phyloP scores from a whole-genome alignment of 2,113 vertebrate genomes.

The Brachirus orientalis region DNA sequence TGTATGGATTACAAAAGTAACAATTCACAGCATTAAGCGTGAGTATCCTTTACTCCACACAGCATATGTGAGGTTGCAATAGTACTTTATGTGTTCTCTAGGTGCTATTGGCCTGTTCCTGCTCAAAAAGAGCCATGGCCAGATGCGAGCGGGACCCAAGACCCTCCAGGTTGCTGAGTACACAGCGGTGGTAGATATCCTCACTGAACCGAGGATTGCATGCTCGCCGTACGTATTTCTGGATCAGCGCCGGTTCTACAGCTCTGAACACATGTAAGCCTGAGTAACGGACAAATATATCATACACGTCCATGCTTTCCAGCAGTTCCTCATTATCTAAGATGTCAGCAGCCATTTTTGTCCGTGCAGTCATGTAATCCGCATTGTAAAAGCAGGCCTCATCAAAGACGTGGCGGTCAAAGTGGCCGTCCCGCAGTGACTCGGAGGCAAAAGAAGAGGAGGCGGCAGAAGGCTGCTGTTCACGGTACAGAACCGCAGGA shows the following conservation, averaged over 20 bases:
- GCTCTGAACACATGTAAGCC: constrained; percentile 94
- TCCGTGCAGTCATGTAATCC: constrained; percentile 93
- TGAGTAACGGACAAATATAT: constrained; percentile 94
- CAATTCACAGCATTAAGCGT: constrained; percentile 24
- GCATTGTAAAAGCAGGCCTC: constrained; percentile 98
- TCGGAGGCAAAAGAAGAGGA: constrained; percentile 81
- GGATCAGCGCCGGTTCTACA: constrained; percentile 93
- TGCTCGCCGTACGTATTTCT: constrained; percentile 87
- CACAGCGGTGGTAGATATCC: constrained; percentile 94
- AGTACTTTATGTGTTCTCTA: constrained; percentile 54
- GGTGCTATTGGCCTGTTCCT: constrained; percentile 97
- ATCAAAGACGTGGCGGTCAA: constrained; percentile 90
- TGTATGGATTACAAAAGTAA: constrained; percentile 12
- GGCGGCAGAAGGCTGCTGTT: constrained; percentile 82
- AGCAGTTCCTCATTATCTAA: constrained; percentile 92
- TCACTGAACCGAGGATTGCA: constrained; percentile 94
- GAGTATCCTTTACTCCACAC: constrained; percentile 1
- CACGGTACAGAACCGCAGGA: constrained; percentile 84
- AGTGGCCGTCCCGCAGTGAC: constrained; percentile 86
- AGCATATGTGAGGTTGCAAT: not conserved
- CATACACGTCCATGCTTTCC: constrained; percentile 94
- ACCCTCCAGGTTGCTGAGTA: constrained; percentile 94
- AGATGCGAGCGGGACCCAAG: constrained; percentile 91
- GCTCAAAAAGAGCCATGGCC: constrained; percentile 93
- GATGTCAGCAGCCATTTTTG: constrained; percentile 89